Evolutionary conservation across 2,888 invertebrate species (phyloP).

Genomic region (Philonicus albiceps): DNA sequence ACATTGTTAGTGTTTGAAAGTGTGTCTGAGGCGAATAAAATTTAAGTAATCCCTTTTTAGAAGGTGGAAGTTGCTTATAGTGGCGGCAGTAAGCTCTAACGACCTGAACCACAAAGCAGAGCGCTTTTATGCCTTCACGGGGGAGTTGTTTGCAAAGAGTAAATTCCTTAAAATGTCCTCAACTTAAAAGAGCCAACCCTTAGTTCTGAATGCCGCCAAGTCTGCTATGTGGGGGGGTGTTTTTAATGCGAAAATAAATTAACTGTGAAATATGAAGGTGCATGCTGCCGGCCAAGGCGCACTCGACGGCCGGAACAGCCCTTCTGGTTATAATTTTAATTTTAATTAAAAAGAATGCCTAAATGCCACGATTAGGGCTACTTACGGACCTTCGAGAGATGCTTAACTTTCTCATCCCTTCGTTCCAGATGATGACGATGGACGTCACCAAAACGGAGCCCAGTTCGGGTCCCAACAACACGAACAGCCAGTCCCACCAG

Average conservation of each 20-base stretch:
- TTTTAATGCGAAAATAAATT: constrained; percentile 27
- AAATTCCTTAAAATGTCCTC: background rate
- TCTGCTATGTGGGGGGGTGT: background rate
- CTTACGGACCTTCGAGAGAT: background rate
- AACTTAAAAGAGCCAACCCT: constrained; percentile 12
- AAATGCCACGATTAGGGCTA: constrained; percentile 6
- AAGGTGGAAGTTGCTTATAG: background rate
- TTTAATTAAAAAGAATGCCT: constrained; percentile 30
- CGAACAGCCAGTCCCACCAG: constrained; percentile 62
- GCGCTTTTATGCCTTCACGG: background rate
- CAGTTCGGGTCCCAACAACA: constrained; percentile 62
- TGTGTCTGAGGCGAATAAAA: background rate
- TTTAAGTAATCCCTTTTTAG: background rate
- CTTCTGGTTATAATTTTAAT: constrained; percentile 18
- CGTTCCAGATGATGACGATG: constrained; percentile 78
- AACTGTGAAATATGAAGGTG: constrained; percentile 19
- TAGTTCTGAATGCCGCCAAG: background rate
- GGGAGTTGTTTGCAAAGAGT: background rate
- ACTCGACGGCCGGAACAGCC: background rate
- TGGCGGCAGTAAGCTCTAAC: background rate
- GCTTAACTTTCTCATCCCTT: constrained; percentile 28
- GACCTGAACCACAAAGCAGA: background rate
- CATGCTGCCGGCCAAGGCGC: background rate
- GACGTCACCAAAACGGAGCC: constrained; percentile 83
- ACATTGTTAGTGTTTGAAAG: background rate